Evolutionary conservation across 2,888 invertebrate genomes (phyloP), one percentile per base, ranked within the genome.

Genomic region (Thymelicus lineola): DNA sequence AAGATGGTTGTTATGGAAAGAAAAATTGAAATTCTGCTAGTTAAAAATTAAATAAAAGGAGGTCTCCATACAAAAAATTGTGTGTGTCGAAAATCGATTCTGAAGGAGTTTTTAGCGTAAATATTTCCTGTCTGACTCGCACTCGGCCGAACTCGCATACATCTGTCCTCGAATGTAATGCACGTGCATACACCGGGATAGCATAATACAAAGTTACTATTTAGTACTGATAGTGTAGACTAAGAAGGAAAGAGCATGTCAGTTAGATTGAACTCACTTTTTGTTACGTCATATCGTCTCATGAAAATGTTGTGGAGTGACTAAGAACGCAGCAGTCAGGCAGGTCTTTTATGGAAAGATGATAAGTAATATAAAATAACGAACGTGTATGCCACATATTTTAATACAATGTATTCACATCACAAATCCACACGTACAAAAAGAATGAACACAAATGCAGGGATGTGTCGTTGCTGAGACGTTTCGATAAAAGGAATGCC

Each of bases 101-200:
- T n/a, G n/a, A n/a, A n/a, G n/a, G n/a, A n/a, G n/a, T n/a, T n/a
- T n/a, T n/a, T n/a, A n/a, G n/a, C n/a, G n/a, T n/a, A n/a, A n/a
- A n/a, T n/a, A n/a, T n/a, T n/a, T n/a, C n/a, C n/a, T n/a, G n/a
- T n/a, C n/a, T n/a, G n/a, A 36, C 36, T 36, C 36, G 36, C 7
- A 6, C 7, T 38, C 38, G 7, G 38, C 38, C 38, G 3, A 9
- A 38, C 7, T 9, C 7, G 1, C 7, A 38, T 38, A n/a, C n/a
- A n/a, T n/a, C n/a, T 38, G 38, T 38, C 58, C 58, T 66, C 45
- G 58, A 36, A 66, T 75, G 81, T 81, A 50, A 38, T 50, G 28
- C 66, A 85, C 84, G 84, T 86, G 80, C 74, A 77, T 71, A 63
- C 80, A 91, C 90, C 76, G 89, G 89, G 90, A 70, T 64, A 76